Percentiles rank a stretch among this genome's conserved stretches.
phyloP scores from a whole-genome alignment of 2,888 invertebrate species.

The Lasioglossum marginatum region DNA sequence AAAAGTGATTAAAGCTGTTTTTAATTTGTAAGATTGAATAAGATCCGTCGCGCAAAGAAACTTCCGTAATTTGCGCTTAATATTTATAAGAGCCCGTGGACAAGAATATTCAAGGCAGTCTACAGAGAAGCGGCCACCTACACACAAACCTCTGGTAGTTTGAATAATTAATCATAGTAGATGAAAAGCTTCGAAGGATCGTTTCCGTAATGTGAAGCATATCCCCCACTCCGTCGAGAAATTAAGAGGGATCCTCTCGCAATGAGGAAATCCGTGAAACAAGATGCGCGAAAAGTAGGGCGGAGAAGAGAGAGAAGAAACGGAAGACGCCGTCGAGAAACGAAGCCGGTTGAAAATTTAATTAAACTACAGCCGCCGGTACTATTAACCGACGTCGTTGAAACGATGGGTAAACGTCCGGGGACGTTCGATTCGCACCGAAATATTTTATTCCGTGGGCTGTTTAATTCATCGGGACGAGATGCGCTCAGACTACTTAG shows the following conservation, averaged over 20 bases:
- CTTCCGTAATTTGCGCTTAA: not conserved
- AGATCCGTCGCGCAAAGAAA: not conserved
- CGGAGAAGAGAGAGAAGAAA: not conserved
- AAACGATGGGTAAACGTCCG: conserved; percentile 43
- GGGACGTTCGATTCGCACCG: not conserved
- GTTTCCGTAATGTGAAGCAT: not conserved
- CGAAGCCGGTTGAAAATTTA: conserved; percentile 44
- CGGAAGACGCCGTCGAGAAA: conserved; percentile 27
- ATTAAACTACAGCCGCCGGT: conserved; percentile 50
- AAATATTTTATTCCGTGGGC: not conserved
- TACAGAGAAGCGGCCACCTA: not conserved
- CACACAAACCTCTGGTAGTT: not conserved
- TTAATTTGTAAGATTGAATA: not conserved
- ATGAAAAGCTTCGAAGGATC: conserved; percentile 18
- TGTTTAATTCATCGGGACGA: conserved; percentile 19
- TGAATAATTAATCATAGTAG: conserved; percentile 30
- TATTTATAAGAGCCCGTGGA: not conserved
- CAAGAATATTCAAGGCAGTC: not conserved
- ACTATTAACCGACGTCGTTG: conserved; percentile 38
- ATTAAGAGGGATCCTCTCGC: conserved; percentile 1
- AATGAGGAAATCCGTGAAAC: conserved; percentile 26
- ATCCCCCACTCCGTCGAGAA: not conserved
- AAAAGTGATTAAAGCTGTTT: not conserved
- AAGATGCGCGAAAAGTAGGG: conserved; percentile 36
- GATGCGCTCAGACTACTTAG: not conserved